A percentile compares a stretch with the other conserved stretches of the same genome.
phyloP scores from a whole-genome alignment of 1,140 invertebrate species.

The Macrotrachela quadricornifera region DNA sequence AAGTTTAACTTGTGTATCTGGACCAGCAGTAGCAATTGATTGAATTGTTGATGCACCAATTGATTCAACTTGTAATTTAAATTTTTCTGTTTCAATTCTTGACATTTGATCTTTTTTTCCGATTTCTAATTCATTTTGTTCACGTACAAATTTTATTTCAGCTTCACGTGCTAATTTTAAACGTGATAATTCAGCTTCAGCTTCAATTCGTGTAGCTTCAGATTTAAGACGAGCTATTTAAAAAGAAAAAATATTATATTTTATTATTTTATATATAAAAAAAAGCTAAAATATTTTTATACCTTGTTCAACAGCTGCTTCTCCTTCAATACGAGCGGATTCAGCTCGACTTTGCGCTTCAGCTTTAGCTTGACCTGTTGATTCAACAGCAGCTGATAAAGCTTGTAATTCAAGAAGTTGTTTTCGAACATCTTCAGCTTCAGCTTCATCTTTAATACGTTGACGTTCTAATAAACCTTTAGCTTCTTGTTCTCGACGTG shows the following conservation, averaged over 20 bases:
- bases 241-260: too few species aligned
- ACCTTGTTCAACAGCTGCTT: conserved; percentile 7
- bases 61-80: conserved; percentile 14
- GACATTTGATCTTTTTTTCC: conserved; percentile 12
- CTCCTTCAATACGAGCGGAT: conserved; percentile 18
- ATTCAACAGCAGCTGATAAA: conserved; percentile 17
- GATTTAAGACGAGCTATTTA: background rate
- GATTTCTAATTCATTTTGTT: conserved; percentile 12
- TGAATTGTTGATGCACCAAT: conserved; percentile 15
- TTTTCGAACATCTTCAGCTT: conserved; percentile 17
- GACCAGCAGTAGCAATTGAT: conserved; percentile 18
- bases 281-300: too few species aligned
- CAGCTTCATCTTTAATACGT: conserved; percentile 17
- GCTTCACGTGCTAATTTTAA: background rate
- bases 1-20: conserved; percentile 15
- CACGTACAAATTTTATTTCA: conserved; percentile 12
- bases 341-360: conserved; percentile 22
- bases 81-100: conserved; percentile 16
- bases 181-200: background rate
- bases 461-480: conserved; percentile 20
- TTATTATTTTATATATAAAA: too few species aligned
- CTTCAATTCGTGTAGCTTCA: background rate
- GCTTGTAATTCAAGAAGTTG: conserved; percentile 17
- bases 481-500: conserved; percentile 18
- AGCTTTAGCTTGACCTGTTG: conserved; percentile 22